A percentile compares a stretch with the other conserved stretches of the same genome.
phyloP scores from a whole-genome alignment of 2,113 vertebrate species.

The Rhinolophus sinicus region DNA sequence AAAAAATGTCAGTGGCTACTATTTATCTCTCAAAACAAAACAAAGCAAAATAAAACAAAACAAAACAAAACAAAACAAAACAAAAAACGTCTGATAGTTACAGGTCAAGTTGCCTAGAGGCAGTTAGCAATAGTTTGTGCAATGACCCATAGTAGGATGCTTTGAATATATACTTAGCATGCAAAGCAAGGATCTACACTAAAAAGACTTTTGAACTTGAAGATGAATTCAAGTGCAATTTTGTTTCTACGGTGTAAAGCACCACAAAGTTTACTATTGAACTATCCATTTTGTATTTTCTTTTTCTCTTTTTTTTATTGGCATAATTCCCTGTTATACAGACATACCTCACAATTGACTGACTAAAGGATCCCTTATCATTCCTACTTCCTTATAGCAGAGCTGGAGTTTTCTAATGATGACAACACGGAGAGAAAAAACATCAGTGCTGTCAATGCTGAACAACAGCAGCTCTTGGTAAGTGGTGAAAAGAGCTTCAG shows the following conservation, averaged over 20 bases:
- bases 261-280: background rate
- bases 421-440: background rate
- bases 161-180: background rate
- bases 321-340: slow-evolving; percentile 38
- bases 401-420: slow-evolving; percentile 60
- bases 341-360: slow-evolving; percentile 51
- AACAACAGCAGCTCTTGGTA: background rate
- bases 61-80: background rate
- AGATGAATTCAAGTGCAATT: background rate
- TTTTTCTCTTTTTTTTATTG: background rate
- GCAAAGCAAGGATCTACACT: background rate
- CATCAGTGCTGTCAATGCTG: background rate
- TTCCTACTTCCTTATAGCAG: slow-evolving; percentile 3
- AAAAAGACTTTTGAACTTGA: background rate
- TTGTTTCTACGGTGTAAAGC: background rate
- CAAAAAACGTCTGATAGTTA: background rate
- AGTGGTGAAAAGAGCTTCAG: slow-evolving; percentile 30
- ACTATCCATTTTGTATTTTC: background rate
- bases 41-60: background rate
- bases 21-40: background rate
- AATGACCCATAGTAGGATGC: background rate
- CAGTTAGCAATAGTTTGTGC: background rate
- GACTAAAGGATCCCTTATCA: slow-evolving; percentile 57
- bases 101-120: background rate
- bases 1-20: background rate